These are phyloP conservation scores for Ciconia stormi DNA, from an alignment of 2,113 vertebrate genomes.

Conservation along the genomic window DNA sequence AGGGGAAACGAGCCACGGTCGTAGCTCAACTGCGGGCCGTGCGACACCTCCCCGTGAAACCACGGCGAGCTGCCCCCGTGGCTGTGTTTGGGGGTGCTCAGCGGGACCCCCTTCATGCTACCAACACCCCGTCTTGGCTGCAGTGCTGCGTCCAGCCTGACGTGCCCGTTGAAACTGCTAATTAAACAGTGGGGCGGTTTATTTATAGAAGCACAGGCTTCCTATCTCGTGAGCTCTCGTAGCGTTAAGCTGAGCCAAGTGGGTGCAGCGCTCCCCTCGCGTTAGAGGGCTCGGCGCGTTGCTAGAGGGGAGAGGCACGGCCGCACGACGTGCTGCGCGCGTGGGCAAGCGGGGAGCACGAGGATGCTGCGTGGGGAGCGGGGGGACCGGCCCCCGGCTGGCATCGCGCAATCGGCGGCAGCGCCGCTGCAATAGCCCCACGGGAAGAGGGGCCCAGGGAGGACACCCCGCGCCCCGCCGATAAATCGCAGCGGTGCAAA, in stretches of 20 bases:
- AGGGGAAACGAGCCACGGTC: fast-evolving
- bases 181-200: background rate
- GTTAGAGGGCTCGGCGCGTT: fast-evolving
- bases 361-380: background rate
- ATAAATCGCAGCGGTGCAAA: fast-evolving
- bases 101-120: background rate
- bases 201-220: background rate
- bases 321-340: fast-evolving
- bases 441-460: background rate
- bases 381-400: background rate
- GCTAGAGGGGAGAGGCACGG: background rate
- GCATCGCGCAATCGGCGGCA: fast-evolving
- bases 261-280: fast-evolving
- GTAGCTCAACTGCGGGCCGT: fast-evolving
- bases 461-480: fast-evolving
- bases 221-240: background rate
- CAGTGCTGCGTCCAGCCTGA: background rate
- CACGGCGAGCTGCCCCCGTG: fast-evolving
- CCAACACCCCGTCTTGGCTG: background rate
- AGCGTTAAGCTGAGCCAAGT: fast-evolving
- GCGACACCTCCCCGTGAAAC: background rate
- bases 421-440: fast-evolving
- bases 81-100: background rate
- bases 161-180: background rate
- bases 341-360: fast-evolving